Evolutionary conservation across 2,113 vertebrate species (phyloP).

Genomic region (Hippocampus guttulatus): DNA sequence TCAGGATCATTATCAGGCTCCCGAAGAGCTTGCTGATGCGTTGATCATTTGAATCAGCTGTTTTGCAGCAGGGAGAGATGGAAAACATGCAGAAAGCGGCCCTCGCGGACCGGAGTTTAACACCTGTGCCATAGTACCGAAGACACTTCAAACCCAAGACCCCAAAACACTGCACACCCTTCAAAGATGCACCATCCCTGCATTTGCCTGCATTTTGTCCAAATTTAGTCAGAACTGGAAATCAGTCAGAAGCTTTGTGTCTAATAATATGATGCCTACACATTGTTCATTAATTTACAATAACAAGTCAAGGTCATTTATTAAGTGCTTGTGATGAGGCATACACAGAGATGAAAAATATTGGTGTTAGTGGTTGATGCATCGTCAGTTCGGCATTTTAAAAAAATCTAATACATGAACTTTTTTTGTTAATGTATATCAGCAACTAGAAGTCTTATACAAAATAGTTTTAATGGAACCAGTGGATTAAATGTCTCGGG

Average conservation of each 20-base stretch:
- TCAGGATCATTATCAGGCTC: too few species aligned
- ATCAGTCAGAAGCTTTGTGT: background rate
- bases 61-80: too few species aligned
- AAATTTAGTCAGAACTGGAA: background rate
- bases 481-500: constrained; percentile 22
- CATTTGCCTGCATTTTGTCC: too few species aligned
- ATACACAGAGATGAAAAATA: background rate
- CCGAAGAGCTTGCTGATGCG: too few species aligned
- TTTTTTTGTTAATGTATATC: constrained; percentile 17
- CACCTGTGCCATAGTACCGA: too few species aligned
- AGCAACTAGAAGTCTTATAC: constrained; percentile 28
- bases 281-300: background rate
- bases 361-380: background rate
- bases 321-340: background rate
- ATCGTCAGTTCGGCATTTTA: constrained; percentile 14
- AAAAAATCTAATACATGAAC: constrained; percentile 22
- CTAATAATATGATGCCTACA: background rate
- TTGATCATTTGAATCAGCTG: too few species aligned
- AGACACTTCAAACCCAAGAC: too few species aligned
- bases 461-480: constrained; percentile 28
- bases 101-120: too few species aligned
- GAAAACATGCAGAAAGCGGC: too few species aligned
- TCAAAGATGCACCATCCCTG: too few species aligned
- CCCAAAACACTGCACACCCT: too few species aligned
- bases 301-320: background rate